Conservation (phyloP, 2,888 invertebrate genomes). For the Ectemnius continuus region DNA sequence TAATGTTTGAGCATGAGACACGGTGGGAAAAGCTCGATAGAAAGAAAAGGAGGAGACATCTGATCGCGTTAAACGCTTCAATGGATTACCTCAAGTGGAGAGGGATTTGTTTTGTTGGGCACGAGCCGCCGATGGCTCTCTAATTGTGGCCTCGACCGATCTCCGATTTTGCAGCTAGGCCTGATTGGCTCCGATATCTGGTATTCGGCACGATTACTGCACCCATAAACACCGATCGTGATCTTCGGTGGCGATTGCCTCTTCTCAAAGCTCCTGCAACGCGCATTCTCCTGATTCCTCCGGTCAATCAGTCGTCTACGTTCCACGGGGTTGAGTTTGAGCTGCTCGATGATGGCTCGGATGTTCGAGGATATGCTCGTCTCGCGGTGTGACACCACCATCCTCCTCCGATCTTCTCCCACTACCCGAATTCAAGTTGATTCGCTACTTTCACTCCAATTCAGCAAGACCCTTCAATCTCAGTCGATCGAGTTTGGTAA, state of each 20-base stretch:
- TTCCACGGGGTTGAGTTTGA: constrained; percentile 75
- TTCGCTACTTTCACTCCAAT: no score
- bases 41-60: no score
- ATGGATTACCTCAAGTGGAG: constrained; percentile 51
- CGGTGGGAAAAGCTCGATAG: no score
- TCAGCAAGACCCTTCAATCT: constrained; percentile 3
- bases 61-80: not conserved
- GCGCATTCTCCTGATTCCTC: constrained; percentile 53
- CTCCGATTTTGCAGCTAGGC: constrained; percentile 47
- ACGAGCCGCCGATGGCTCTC: constrained; percentile 37
- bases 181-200: constrained; percentile 53
- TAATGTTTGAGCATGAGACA: no score
- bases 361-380: constrained; percentile 74
- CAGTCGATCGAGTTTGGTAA: not conserved
- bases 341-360: constrained; percentile 75
- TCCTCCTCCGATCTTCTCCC: constrained; percentile 33
- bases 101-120: constrained; percentile 20
- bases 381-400: constrained; percentile 75
- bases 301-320: constrained; percentile 68
- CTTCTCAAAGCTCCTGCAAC: constrained; percentile 52
- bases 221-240: constrained; percentile 75
- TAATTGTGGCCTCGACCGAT: constrained; percentile 41
- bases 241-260: constrained; percentile 66
- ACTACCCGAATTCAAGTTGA: not conserved
- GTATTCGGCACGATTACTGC: constrained; percentile 63